These are phyloP conservation scores for Gambusia affinis DNA, from an alignment of 2,113 vertebrate genomes.

Conservation along the genomic window DNA sequence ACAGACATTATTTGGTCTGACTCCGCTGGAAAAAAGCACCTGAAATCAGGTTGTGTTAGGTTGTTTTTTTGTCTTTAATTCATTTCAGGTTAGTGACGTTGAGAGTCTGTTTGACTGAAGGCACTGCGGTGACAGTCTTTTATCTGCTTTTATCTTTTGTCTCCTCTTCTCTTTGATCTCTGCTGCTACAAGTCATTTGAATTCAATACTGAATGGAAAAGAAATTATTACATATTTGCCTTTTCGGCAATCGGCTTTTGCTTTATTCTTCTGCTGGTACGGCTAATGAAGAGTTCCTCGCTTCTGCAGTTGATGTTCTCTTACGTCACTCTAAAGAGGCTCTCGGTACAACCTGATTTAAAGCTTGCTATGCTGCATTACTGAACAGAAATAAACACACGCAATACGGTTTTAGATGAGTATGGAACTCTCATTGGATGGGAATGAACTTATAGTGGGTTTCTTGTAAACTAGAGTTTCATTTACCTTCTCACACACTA, in stretches of 20 bases:
- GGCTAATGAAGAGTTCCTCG: background rate
- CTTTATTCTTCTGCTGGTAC: background rate
- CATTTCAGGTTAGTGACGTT: conserved; percentile 1
- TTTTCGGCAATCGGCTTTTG: conserved; percentile 6
- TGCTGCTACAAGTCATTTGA: conserved; percentile 37
- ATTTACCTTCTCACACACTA: no score
- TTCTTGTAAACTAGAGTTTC: no score
- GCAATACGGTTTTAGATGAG: no score
- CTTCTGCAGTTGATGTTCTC: background rate
- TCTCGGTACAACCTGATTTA: background rate
- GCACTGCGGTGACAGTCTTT: conserved; percentile 38
- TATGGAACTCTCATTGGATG: no score
- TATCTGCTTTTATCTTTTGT: conserved; percentile 58
- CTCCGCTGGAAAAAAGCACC: conserved; percentile 10
- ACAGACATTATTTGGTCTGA: conserved; percentile 2
- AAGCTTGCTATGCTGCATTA: background rate
- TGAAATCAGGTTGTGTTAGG: background rate
- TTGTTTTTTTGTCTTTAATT: conserved; percentile 1
- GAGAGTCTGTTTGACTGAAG: conserved; percentile 13
- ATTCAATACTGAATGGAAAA: conserved; percentile 9
- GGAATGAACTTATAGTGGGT: no score
- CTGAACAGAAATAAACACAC: background rate
- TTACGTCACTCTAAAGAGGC: background rate
- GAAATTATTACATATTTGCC: conserved; percentile 12
- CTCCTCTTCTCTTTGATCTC: conserved; percentile 62